These are phyloP conservation scores for Laticauda colubrina DNA, from an alignment of 2,113 vertebrate genomes.

Conservation along the genomic window DNA sequence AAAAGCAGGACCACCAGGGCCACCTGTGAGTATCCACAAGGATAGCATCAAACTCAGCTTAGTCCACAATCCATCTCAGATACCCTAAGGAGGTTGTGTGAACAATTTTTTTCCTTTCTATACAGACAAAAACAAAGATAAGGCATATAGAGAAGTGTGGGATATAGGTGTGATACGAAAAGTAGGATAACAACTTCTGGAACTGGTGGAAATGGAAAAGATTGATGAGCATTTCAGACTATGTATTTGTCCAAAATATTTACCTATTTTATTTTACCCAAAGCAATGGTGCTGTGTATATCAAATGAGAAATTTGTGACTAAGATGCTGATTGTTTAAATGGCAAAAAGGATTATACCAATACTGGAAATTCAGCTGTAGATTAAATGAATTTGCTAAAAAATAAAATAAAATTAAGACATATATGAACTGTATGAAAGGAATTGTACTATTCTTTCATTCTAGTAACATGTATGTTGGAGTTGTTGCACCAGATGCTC, in stretches of 20 bases:
- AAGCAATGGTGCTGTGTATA: slow-evolving; percentile 53
- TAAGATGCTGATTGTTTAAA: slow-evolving; percentile 65
- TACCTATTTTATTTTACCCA: slow-evolving; percentile 51
- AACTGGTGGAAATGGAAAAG: slow-evolving; percentile 40
- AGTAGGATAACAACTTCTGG: slow-evolving; percentile 22
- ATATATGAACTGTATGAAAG: slow-evolving; percentile 49
- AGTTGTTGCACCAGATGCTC: slow-evolving; percentile 8
- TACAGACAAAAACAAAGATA: neutral
- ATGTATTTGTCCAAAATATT: slow-evolving; percentile 58
- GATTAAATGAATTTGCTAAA: slow-evolving; percentile 68
- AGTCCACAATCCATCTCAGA: neutral
- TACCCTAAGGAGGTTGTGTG: neutral
- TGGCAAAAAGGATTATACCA: slow-evolving; percentile 23
- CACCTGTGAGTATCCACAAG: slow-evolving; percentile 68
- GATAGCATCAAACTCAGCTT: neutral
- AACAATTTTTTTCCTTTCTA: neutral
- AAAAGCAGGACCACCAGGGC: slow-evolving; percentile 74
- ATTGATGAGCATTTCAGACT: slow-evolving; percentile 50
- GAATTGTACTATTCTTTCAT: slow-evolving; percentile 57
- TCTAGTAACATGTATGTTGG: slow-evolving; percentile 49
- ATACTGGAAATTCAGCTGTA: slow-evolving; percentile 62
- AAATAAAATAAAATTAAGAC: slow-evolving; percentile 67
- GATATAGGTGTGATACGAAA: neutral
- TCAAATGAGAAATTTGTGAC: slow-evolving; percentile 66
- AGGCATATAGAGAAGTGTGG: neutral